phyloP scores from a whole-genome alignment of 2,797 vertebrate species.

The Gallinago stenura region DNA sequence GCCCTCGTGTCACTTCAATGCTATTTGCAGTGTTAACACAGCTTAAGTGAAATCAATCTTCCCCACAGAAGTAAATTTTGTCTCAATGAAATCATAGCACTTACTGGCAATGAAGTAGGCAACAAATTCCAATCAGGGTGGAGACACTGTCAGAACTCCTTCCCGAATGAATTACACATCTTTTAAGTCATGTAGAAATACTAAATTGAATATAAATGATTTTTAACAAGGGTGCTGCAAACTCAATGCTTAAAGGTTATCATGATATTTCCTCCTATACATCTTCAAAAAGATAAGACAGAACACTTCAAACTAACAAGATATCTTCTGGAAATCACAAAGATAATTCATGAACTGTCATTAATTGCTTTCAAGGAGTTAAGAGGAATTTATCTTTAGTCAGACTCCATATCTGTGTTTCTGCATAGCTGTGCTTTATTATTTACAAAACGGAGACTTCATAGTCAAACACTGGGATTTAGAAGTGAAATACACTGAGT shows the following conservation, averaged over 20 bases:
- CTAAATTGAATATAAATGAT: neutral
- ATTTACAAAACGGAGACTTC: neutral
- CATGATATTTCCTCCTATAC: neutral
- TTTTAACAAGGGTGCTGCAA: neutral
- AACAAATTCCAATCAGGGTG: neutral
- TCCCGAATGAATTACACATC: neutral
- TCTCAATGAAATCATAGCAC: slow-evolving; percentile 1
- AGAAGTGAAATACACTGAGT: neutral
- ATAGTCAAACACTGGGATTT: neutral
- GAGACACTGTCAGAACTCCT: neutral
- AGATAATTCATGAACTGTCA: neutral
- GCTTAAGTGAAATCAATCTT: neutral
- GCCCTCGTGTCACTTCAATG: neutral
- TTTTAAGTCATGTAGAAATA: neutral
- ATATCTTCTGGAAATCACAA: neutral
- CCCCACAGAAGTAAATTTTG: neutral
- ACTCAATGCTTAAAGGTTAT: neutral
- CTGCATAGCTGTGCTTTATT: neutral
- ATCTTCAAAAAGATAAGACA: neutral
- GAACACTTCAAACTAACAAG: neutral
- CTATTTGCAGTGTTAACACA: neutral
- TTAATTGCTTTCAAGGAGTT: neutral
- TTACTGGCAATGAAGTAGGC: neutral
- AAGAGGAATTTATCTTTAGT: neutral
- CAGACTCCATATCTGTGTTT: neutral